Percentiles rank a stretch among this genome's conserved stretches.
Conservation (phyloP, 2,113 vertebrate genomes). For the Pelodiscus sinensis region DNA sequence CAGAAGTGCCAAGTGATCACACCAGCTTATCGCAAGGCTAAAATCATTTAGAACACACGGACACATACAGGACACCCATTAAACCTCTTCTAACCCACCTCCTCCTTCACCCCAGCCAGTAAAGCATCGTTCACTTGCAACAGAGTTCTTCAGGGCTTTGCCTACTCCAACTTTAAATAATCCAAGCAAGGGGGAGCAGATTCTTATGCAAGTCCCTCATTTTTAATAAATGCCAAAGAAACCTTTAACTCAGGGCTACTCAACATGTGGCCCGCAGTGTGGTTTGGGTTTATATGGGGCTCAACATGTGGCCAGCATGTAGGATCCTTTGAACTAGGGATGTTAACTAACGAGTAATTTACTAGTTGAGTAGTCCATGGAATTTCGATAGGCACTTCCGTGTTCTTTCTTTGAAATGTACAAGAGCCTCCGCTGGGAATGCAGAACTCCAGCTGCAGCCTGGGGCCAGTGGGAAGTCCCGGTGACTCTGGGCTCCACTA, state of each 20-base stretch:
- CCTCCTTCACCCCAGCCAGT: neutral
- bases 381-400: too few species aligned
- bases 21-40: accelerated
- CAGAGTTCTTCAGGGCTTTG: neutral
- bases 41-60: neutral
- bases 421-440: too few species aligned
- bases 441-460: too few species aligned
- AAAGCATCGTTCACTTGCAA: neutral
- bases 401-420: too few species aligned
- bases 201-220: neutral
- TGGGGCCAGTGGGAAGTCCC: too few species aligned
- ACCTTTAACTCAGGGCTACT: neutral
- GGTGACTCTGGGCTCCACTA: too few species aligned
- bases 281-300: too few species aligned
- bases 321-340: too few species aligned
- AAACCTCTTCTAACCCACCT: neutral
- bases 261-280: too few species aligned
- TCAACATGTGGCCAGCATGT: too few species aligned
- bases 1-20: neutral
- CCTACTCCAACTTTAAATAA: neutral
- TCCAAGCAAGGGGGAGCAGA: neutral
- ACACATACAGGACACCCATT: neutral
- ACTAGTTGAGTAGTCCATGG: too few species aligned
- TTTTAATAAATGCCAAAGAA: slow-evolving; percentile 21
- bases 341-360: too few species aligned